Conservation (phyloP, 1,140 invertebrate genomes). For the Trichoplusia ni region DNA sequence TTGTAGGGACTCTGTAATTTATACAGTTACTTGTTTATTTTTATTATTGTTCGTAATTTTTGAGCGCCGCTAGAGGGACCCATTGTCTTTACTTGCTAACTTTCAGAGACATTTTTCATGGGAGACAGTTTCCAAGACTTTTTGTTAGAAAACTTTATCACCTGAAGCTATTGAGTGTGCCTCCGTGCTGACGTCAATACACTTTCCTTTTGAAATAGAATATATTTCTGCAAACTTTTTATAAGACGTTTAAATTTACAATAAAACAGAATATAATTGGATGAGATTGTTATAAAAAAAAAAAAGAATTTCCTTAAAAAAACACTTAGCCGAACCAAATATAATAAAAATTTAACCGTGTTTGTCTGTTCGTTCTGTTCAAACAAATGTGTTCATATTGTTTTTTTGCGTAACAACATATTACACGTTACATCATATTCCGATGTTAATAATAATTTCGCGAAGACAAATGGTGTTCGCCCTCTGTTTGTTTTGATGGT, state of each 20-base stretch:
- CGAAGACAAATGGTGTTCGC: not conserved
- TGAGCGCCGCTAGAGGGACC: constrained; percentile 7
- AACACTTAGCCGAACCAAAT: no score
- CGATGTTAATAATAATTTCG: not conserved
- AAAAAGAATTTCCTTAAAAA: no score
- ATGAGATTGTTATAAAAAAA: no score
- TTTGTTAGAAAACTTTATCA: constrained; percentile 7
- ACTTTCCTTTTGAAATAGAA: no score
- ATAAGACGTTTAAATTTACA: no score
- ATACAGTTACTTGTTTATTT: constrained; percentile 30
- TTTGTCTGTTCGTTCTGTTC: not conserved
- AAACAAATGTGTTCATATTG: not conserved
- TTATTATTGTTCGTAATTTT: constrained; percentile 26
- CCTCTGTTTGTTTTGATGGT: constrained; percentile 3
- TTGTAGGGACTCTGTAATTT: constrained; percentile 10
- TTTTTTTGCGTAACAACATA: constrained; percentile 10
- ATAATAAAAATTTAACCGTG: no score
- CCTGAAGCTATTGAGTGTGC: not conserved
- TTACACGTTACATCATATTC: constrained; percentile 8
- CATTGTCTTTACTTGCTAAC: not conserved
- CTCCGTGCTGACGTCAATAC: not conserved
- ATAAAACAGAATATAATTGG: no score
- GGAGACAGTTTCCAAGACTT: not conserved
- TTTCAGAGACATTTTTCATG: constrained; percentile 3
- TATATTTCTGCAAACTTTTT: no score